Conservation (phyloP, 1,140 invertebrate genomes). For the Ostrea denselamellosa region DNA sequence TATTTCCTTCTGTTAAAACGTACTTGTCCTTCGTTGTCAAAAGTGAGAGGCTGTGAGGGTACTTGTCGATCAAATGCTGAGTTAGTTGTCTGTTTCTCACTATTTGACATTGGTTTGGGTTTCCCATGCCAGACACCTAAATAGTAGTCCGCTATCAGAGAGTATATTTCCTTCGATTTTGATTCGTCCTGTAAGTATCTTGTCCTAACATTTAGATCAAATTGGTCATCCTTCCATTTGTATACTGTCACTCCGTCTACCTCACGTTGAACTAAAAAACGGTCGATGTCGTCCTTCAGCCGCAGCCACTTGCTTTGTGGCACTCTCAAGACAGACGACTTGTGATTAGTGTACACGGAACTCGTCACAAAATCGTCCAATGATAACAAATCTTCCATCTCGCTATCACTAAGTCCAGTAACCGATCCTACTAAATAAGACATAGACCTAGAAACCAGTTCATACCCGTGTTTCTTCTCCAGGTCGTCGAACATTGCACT, state of each 20-base stretch:
- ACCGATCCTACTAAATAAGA: conserved; percentile 82
- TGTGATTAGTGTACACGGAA: conserved; percentile 64
- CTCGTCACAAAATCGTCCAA: conserved; percentile 75
- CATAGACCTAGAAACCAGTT: conserved; percentile 84
- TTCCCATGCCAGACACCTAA: conserved; percentile 69
- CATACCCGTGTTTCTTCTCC: conserved; percentile 68
- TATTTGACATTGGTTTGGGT: conserved; percentile 62
- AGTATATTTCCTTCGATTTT: conserved; percentile 63
- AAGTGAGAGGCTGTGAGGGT: conserved; percentile 71
- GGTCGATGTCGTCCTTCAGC: conserved; percentile 63
- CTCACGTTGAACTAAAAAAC: conserved; percentile 61
- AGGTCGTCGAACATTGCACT: conserved; percentile 63
- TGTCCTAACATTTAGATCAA: conserved; percentile 57
- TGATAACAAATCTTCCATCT: conserved; percentile 77
- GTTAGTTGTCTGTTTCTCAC: neutral
- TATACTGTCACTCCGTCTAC: conserved; percentile 71
- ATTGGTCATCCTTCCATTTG: conserved; percentile 66
- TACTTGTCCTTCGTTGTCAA: conserved; percentile 52
- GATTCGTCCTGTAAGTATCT: conserved; percentile 63
- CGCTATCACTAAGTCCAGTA: conserved; percentile 75
- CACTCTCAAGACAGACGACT: conserved; percentile 67
- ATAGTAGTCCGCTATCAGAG: conserved; percentile 74
- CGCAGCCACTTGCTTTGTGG: conserved; percentile 69
- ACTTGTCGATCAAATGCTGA: conserved; percentile 51
- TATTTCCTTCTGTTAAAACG: conserved; percentile 74